Evolutionary conservation across 2,797 vertebrate species (phyloP).

Genomic region (Malacoraja senta): DNA sequence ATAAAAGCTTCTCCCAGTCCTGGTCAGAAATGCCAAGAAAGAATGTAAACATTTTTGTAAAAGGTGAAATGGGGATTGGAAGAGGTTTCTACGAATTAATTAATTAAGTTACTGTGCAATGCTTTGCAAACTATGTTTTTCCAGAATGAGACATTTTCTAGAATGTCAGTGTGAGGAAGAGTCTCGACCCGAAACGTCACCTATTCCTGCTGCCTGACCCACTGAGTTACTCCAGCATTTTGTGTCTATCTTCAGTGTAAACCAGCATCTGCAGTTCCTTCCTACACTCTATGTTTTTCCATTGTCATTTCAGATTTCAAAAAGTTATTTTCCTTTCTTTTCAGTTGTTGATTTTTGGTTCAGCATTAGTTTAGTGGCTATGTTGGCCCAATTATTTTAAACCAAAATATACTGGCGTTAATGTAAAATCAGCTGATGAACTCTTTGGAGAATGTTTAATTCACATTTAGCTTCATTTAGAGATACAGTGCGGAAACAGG

Average conservation of each 20-base stretch:
- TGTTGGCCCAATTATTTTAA: not conserved
- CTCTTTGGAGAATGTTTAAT: not conserved
- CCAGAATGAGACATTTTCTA: too few relatives aligned
- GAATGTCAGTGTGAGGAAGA: too few relatives aligned
- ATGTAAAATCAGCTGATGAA: not conserved
- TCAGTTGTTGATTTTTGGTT: not conserved
- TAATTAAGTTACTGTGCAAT: not conserved
- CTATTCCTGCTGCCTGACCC: too few relatives aligned
- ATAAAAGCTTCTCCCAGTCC: not conserved
- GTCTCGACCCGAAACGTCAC: too few relatives aligned
- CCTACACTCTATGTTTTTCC: not conserved
- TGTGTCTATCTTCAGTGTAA: too few relatives aligned
- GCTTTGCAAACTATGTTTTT: not conserved
- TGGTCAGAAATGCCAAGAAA: not conserved
- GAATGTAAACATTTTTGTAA: too few relatives aligned
- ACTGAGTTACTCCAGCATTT: too few relatives aligned
- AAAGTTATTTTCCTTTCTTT: not conserved
- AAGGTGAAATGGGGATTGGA: not conserved
- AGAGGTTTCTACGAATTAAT: not conserved
- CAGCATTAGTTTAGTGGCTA: not conserved
- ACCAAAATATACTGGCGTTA: not conserved
- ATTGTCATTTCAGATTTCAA: not conserved
- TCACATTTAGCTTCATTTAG: too few relatives aligned
- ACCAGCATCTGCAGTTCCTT: too few relatives aligned
- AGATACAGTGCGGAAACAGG: too few relatives aligned